phyloP scores from a whole-genome alignment of 2,888 invertebrate genomes.

The Drosophila subquinaria region DNA sequence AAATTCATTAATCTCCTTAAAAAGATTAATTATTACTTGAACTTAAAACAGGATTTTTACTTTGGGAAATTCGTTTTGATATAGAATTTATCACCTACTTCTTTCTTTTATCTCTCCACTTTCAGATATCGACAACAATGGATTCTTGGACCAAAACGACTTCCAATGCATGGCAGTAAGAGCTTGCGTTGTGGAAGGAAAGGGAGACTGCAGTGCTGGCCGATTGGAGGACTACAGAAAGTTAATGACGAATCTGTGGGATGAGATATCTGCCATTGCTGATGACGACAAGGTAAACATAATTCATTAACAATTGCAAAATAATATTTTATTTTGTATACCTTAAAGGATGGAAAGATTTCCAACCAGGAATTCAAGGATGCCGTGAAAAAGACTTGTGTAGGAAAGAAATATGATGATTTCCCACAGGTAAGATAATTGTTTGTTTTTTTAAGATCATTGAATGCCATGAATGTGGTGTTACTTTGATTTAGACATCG shows the following conservation, averaged over 20 bases:
- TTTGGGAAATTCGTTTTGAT: too few relatives aligned
- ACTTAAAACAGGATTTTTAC: too few relatives aligned
- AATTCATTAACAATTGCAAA: neutral
- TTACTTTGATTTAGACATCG: neutral
- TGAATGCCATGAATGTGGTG: neutral
- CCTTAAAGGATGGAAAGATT: conserved; percentile 91
- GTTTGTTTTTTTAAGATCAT: conserved; percentile 35
- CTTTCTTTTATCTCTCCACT: conserved; percentile 22
- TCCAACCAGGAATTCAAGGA: conserved; percentile 93
- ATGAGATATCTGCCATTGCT: conserved; percentile 93
- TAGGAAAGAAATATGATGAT: conserved; percentile 91
- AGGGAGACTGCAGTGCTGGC: conserved; percentile 91
- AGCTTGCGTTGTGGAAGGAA: conserved; percentile 93
- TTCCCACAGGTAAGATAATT: conserved; percentile 88
- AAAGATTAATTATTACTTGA: neutral
- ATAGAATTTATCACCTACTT: too few relatives aligned
- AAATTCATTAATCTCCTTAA: too few relatives aligned
- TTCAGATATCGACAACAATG: conserved; percentile 94
- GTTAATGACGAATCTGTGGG: conserved; percentile 93
- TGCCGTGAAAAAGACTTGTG: conserved; percentile 92
- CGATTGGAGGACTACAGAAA: conserved; percentile 92
- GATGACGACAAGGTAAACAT: conserved; percentile 91
- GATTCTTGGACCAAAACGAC: conserved; percentile 92
- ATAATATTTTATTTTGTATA: neutral
- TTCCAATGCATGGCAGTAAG: conserved; percentile 93